A percentile compares a stretch with the other conserved stretches of the same genome.
phyloP scores from a whole-genome alignment of 2,113 vertebrate species.

The Corvus cornix region DNA sequence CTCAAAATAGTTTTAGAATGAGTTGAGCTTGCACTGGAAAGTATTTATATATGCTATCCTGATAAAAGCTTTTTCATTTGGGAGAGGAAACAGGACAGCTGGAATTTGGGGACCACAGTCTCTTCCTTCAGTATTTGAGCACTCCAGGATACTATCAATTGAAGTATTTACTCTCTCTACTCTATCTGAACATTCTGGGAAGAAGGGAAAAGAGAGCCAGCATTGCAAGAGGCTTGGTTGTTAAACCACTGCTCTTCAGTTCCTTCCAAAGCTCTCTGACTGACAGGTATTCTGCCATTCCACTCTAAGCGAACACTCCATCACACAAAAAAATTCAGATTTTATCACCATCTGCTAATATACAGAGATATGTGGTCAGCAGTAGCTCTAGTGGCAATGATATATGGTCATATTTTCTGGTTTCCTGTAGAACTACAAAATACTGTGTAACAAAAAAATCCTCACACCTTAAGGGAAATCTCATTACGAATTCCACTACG shows the following conservation, averaged over 20 bases:
- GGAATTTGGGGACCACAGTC: not conserved
- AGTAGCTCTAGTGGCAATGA: not conserved
- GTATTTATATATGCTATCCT: not conserved
- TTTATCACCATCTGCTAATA: not conserved
- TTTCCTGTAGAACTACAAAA: not conserved
- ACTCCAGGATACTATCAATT: not conserved
- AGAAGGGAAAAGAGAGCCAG: not conserved
- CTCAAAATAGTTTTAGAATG: not conserved
- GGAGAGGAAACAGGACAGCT: conserved; percentile 5
- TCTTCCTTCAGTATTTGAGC: not conserved
- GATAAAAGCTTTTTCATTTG: conserved; percentile 15
- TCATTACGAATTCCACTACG: not conserved
- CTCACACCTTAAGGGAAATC: not conserved
- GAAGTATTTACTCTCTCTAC: not conserved
- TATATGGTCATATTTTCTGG: not conserved
- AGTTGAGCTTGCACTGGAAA: not conserved
- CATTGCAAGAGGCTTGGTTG: not conserved
- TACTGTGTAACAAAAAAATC: not conserved
- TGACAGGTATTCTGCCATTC: not conserved
- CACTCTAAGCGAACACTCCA: not conserved
- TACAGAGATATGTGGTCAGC: not conserved
- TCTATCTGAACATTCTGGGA: not conserved
- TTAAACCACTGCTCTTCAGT: not conserved
- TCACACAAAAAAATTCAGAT: not conserved
- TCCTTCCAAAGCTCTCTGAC: not conserved